These are phyloP conservation scores for Choristoneura rosaceana DNA, from an alignment of 2,888 invertebrate species.

Conservation along the genomic window DNA sequence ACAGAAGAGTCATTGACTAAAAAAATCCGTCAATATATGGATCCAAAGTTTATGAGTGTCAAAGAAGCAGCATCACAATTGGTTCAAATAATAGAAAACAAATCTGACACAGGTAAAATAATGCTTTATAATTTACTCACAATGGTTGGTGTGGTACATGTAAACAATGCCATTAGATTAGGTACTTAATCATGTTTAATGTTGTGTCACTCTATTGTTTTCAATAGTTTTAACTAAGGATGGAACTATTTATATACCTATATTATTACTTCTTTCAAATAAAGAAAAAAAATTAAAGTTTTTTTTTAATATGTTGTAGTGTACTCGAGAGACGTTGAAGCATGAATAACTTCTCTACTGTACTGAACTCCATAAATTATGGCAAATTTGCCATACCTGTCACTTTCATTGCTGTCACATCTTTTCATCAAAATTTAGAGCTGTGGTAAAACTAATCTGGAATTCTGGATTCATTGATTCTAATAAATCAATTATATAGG, in stretches of 20 bases:
- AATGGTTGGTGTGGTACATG: conserved; percentile 6
- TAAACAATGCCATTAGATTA: conserved; percentile 34
- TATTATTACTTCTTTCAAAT: neutral
- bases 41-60: conserved; percentile 97
- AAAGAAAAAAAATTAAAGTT: neutral
- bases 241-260: neutral
- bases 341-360: neutral
- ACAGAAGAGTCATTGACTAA: conserved; percentile 96
- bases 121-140: conserved; percentile 1
- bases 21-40: conserved; percentile 95
- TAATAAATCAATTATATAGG: neutral
- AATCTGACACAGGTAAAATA: conserved; percentile 63
- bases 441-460: neutral
- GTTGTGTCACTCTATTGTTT: conserved; percentile 9
- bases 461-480: neutral
- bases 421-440: neutral
- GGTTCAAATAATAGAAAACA: conserved; percentile 88
- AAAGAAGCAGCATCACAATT: conserved; percentile 95
- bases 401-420: neutral
- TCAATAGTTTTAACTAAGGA: conserved; percentile 1
- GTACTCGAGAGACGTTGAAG: neutral
- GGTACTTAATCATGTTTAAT: conserved; percentile 8
- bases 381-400: neutral
- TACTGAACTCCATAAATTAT: neutral
- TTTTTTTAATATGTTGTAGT: neutral